These are phyloP conservation scores for Ashinkailepas kermadecensis DNA, from an alignment of 2,888 invertebrate genomes.

Conservation along the genomic window DNA sequence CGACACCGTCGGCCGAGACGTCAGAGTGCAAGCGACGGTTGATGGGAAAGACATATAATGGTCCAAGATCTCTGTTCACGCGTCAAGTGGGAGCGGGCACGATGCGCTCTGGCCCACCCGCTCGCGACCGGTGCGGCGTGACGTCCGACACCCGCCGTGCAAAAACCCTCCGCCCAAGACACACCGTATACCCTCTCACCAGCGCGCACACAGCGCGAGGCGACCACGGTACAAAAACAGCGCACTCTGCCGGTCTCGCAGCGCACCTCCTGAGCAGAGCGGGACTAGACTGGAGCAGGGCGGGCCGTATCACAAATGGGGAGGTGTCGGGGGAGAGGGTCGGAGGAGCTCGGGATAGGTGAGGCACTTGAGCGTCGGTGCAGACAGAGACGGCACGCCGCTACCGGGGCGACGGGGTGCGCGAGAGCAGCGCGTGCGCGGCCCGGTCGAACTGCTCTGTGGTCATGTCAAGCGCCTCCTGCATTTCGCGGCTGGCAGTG, in stretches of 20 bases:
- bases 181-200: not conserved
- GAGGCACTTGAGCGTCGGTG: constrained; percentile 15
- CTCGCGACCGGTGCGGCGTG: not conserved
- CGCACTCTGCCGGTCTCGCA: not conserved
- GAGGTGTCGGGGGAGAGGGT: not conserved
- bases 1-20: not conserved
- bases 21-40: not conserved
- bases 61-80: not conserved
- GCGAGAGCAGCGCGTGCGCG: constrained; percentile 68
- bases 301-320: constrained; percentile 12
- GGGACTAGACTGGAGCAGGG: not conserved
- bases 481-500: constrained; percentile 88
- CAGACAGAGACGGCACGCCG: not conserved
- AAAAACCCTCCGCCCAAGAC: not conserved
- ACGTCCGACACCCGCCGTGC: not conserved
- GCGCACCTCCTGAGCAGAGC: not conserved
- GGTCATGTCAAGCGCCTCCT: constrained; percentile 93
- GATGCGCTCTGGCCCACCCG: not conserved
- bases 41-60: constrained; percentile 21
- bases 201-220: not conserved
- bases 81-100: no score
- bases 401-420: constrained; percentile 26
- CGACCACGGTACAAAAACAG: not conserved
- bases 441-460: constrained; percentile 94
- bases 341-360: not conserved